Percentiles rank a stretch among this genome's conserved stretches.
Evolutionary conservation across 2,888 invertebrate species (phyloP).

Genomic region (Aphidoletes aphidimyza): DNA sequence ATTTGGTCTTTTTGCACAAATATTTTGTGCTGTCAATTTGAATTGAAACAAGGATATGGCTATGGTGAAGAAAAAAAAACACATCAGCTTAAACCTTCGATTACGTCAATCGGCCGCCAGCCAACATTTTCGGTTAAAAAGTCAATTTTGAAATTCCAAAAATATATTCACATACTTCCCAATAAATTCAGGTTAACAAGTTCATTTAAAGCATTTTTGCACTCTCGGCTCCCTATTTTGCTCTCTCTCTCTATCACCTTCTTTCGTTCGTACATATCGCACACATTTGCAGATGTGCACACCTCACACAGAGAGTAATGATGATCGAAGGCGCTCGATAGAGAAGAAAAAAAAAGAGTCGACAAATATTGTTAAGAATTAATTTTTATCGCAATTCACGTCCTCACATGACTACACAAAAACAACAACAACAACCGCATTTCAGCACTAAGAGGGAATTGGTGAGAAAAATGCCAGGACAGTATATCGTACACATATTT

Average conservation of each 20-base stretch:
- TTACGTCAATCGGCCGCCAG: neutral
- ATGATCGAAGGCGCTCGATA: neutral
- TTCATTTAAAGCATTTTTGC: too few relatives aligned
- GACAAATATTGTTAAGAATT: conserved; percentile 26
- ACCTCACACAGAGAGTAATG: neutral
- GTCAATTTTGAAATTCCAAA: conserved; percentile 19
- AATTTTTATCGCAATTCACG: neutral
- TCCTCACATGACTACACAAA: neutral
- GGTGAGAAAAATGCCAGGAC: neutral
- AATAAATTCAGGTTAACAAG: neutral
- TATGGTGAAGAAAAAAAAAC: neutral
- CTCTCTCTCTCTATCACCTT: too few relatives aligned
- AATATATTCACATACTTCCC: neutral
- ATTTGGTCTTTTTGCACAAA: neutral
- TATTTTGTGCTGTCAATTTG: neutral
- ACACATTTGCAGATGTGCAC: too few relatives aligned
- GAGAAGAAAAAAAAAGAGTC: neutral
- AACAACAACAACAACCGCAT: conserved; percentile 9
- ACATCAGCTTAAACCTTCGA: neutral
- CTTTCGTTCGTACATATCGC: too few relatives aligned
- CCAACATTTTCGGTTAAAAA: neutral
- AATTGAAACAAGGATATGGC: neutral
- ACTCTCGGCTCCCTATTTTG: too few relatives aligned
- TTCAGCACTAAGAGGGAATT: neutral
- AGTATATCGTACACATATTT: neutral